phyloP scores from a whole-genome alignment of 2,888 invertebrate species.

The Nyleta sp. region DNA sequence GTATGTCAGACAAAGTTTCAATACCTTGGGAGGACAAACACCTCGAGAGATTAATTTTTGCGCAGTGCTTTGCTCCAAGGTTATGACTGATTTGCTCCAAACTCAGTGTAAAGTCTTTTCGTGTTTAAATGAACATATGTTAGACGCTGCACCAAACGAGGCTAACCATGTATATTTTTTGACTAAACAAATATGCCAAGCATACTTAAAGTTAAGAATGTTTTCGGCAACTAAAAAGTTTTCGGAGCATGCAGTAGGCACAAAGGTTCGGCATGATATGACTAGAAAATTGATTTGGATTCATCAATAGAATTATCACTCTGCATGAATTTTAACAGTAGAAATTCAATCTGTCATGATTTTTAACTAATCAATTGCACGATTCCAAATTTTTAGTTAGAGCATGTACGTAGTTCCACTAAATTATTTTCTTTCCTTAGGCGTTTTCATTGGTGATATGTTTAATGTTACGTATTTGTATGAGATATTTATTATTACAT shows the following conservation, averaged over 20 bases:
- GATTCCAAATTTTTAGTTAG: no score
- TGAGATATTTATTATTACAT: no score
- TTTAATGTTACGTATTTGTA: no score
- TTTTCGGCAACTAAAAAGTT: conserved; percentile 14
- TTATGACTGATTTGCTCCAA: conserved; percentile 38
- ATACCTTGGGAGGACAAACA: conserved; percentile 5
- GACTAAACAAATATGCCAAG: conserved; percentile 22
- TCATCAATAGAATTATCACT: conserved; percentile 29
- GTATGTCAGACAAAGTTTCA: conserved; percentile 18
- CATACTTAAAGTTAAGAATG: conserved; percentile 27
- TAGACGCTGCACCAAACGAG: conserved; percentile 25
- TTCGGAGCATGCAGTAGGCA: neutral
- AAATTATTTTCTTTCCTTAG: no score
- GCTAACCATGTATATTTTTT: conserved; percentile 27
- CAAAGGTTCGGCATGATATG: conserved; percentile 22
- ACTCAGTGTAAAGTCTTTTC: conserved; percentile 23
- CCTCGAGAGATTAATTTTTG: conserved; percentile 23
- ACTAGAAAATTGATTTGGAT: conserved; percentile 20
- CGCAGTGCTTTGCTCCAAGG: conserved; percentile 33
- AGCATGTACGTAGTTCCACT: no score
- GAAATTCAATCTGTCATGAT: no score
- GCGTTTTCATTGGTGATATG: no score
- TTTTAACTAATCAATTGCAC: no score
- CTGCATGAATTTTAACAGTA: no score
- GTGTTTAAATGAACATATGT: conserved; percentile 30